Evolutionary conservation across 2,113 vertebrate genomes (phyloP), one percentile per base, ranked within the genome.

Genomic region (Lepus timidus): DNA sequence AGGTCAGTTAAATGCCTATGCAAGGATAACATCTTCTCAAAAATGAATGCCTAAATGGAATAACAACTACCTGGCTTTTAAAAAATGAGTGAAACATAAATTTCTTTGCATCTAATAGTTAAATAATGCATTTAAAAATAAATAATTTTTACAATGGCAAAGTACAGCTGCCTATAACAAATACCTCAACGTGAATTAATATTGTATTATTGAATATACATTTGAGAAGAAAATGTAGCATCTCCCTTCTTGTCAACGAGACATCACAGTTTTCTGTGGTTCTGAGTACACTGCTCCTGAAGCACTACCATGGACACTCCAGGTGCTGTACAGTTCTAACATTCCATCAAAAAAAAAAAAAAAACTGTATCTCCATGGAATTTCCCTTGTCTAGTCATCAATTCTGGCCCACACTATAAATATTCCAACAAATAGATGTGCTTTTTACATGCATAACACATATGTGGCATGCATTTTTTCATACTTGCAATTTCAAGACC

Each of bases 281-380:
- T 49, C 33, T 83, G 27, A 3, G 58, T 6, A 75, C 7, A 49
- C 3, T 25, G 29, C 0, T 4, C 2, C 11, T 52, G 3, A 62
- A 58, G 14, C 16, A 71, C 4, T 36, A 5, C 6, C 52, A 6
- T 33, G 20, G 9, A 29, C 20, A n/a, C 2, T 74, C 0, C 0
- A 31, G 22, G 1, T 44, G 0, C 36, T 85, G 67, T 2, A 44
- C 70, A 65, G 3, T 67, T 58, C 29, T 55, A 79, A 33, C 78
- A 49, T 62, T 62, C 51, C 79, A 8, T 7, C 17, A 39, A 70
- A 36, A 36, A 36, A 36, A 36, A 36, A 36, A 36, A 36, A 36
- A 36, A 36, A 82, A n/a, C 31, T n/a, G 6, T n/a, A 9, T 74
- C 52, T 79, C 25, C 17, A 51, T 82, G 7, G 4, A 39, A 75